phyloP scores from a whole-genome alignment of 2,113 vertebrate genomes.

The Platysternon megacephalum region DNA sequence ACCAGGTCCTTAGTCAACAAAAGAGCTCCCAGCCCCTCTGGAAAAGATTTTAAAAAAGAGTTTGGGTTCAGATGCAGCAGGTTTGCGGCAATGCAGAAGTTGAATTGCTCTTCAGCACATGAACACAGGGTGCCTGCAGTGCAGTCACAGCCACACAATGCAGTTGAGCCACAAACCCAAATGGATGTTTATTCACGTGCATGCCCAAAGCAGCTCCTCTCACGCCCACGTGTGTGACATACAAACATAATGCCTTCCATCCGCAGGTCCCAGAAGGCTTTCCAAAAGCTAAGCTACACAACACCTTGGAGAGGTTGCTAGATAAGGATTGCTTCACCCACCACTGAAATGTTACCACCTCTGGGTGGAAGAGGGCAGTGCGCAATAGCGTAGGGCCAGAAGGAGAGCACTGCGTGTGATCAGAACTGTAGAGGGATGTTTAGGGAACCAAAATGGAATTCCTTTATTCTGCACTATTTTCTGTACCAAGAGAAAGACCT shows the following conservation, averaged over 20 bases:
- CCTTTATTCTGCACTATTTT: background rate
- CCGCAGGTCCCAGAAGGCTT: background rate
- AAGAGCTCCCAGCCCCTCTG: background rate
- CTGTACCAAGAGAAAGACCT: background rate
- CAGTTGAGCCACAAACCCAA: background rate
- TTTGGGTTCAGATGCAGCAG: background rate
- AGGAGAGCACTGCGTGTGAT: background rate
- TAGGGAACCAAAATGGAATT: background rate
- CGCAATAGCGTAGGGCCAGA: too few relatives aligned
- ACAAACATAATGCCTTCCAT: background rate
- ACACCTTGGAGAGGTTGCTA: background rate
- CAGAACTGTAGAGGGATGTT: background rate
- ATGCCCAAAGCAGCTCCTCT: background rate
- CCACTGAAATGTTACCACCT: too few relatives aligned
- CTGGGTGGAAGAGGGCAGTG: too few relatives aligned
- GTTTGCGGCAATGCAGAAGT: background rate
- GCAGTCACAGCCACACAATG: rapidly evolving
- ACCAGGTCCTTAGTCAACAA: background rate
- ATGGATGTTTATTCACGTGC: rapidly evolving
- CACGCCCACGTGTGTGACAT: background rate
- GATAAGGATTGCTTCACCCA: background rate
- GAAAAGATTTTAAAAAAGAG: background rate
- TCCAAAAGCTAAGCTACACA: background rate
- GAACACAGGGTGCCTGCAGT: rapidly evolving
- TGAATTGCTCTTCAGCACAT: background rate